A percentile compares a stretch with the other conserved stretches of the same genome.
Evolutionary conservation across 92 coral and sea anemone genomes (phyloP).

Genomic region (Desmophyllum pertusum): DNA sequence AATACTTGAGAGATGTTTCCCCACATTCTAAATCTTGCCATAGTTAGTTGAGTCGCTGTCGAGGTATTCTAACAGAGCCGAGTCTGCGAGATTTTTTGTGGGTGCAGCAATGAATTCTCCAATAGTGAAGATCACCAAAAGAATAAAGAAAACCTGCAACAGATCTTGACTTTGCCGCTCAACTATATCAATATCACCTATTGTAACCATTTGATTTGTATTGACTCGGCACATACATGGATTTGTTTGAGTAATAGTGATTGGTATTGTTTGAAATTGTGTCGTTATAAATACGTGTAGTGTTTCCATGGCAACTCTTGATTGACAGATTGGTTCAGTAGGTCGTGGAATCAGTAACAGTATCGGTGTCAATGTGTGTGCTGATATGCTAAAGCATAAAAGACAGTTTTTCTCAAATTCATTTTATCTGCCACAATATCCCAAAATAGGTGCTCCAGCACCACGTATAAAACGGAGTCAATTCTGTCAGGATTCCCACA

Average conservation of each 20-base stretch:
- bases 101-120: conserved; percentile 7
- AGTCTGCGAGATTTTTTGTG: conserved; percentile 6
- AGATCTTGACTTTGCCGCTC: neutral
- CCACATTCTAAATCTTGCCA: conserved; percentile 25
- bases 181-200: neutral
- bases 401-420: neutral
- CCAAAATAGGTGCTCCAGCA: conserved; percentile 13
- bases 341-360: conserved; percentile 15
- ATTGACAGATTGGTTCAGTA: neutral
- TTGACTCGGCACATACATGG: too few relatives aligned
- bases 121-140: neutral
- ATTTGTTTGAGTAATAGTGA: too few relatives aligned
- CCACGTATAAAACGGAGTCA: neutral
- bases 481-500: conserved; percentile 1
- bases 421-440: neutral
- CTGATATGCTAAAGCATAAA: neutral
- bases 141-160: neutral
- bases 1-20: conserved; percentile 21
- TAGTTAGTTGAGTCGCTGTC: neutral
- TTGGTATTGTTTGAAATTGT: neutral
- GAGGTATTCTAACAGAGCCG: conserved; percentile 6
- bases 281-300: neutral
- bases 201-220: too few relatives aligned
- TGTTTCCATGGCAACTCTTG: neutral
- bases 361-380: neutral